Evolutionary conservation across 2,797 vertebrate species (phyloP).

Genomic region (Podarcis siculus): DNA sequence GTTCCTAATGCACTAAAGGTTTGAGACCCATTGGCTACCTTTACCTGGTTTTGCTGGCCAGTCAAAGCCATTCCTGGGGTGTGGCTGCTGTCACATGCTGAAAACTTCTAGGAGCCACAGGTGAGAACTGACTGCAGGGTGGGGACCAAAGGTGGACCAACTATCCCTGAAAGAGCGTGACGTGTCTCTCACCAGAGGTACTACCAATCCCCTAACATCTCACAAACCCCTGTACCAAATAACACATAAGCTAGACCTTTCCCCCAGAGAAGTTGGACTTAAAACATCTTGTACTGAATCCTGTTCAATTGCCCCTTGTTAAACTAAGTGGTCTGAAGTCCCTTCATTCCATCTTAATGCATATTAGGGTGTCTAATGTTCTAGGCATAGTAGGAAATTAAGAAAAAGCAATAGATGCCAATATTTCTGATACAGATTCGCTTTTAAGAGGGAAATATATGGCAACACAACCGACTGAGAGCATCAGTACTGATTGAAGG

Average conservation of each 20-base stretch:
- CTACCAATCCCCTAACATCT: no score
- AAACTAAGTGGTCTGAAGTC: slow-evolving; percentile 2
- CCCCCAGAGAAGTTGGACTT: background rate
- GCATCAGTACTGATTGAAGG: background rate
- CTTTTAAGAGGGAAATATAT: background rate
- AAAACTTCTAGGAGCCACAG: no score
- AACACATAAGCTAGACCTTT: background rate
- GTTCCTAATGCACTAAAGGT: no score
- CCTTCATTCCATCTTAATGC: background rate
- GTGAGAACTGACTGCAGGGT: no score
- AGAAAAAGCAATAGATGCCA: background rate
- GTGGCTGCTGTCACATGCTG: no score
- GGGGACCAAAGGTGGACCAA: no score
- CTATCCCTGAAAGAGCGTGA: no score
- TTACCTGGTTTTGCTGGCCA: no score
- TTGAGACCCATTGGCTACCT: no score
- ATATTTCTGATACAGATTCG: background rate
- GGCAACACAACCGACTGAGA: background rate
- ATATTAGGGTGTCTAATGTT: background rate
- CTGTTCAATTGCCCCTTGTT: background rate
- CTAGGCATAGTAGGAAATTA: background rate
- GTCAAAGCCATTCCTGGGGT: no score
- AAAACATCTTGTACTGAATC: slow-evolving; percentile 2
- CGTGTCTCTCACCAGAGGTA: no score
- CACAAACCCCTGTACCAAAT: background rate